Evolutionary conservation across 2,113 vertebrate genomes (phyloP).

Genomic region (Gallinago media): DNA sequence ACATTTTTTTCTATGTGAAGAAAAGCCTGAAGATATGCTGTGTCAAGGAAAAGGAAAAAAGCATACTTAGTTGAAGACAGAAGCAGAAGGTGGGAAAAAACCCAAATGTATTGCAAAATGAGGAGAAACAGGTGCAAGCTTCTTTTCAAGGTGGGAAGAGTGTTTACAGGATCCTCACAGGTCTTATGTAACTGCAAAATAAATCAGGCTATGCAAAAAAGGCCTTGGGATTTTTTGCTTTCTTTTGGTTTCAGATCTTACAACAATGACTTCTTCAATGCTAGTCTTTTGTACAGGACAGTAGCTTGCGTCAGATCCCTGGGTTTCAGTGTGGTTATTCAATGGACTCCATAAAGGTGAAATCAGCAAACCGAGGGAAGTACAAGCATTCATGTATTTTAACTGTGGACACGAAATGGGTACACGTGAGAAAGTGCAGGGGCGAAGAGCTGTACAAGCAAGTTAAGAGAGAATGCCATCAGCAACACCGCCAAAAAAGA

Average conservation of each 20-base stretch:
- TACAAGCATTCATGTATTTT: background rate
- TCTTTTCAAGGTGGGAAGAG: conserved; percentile 21
- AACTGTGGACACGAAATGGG: background rate
- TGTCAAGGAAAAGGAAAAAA: conserved; percentile 8
- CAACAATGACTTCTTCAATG: background rate
- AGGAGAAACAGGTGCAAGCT: conserved; percentile 10
- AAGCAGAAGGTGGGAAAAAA: conserved; percentile 4
- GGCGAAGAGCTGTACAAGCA: background rate
- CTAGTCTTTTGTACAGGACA: background rate
- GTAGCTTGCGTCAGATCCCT: background rate
- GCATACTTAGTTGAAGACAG: background rate
- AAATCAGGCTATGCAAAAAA: background rate
- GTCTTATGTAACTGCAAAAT: background rate
- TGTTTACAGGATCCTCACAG: background rate
- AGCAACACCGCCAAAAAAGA: background rate
- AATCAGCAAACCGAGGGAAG: background rate
- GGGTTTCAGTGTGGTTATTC: background rate
- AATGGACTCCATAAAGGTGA: background rate
- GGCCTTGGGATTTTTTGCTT: background rate
- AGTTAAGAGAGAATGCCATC: background rate
- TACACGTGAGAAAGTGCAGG: background rate
- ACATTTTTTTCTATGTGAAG: background rate
- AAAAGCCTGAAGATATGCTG: background rate
- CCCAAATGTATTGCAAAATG: background rate
- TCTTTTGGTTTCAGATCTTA: background rate